phyloP scores from a whole-genome alignment of 23 tunicate species.

The Clavelina lepadiformis region DNA sequence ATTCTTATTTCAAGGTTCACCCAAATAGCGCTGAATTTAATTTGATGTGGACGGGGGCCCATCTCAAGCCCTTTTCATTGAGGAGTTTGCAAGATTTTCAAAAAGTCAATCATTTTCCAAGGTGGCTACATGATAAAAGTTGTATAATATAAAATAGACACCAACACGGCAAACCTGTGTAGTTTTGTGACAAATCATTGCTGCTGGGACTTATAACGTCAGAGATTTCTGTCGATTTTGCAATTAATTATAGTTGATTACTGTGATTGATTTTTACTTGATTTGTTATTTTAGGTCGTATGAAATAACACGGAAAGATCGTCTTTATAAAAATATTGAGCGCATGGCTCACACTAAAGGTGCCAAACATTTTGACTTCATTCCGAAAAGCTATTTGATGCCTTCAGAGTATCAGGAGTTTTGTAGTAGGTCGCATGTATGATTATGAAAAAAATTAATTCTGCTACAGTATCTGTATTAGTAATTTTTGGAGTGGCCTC shows the following conservation, averaged over 20 bases:
- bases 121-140: too few relatives aligned
- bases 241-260: too few relatives aligned
- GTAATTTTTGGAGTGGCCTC: too few relatives aligned
- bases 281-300: conserved; percentile 49
- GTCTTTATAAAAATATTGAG: conserved; percentile 84
- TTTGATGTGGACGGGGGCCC: conserved; percentile 98
- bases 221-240: too few relatives aligned
- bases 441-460: too few relatives aligned
- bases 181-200: neutral
- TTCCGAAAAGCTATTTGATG: conserved; percentile 92
- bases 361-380: conserved; percentile 89
- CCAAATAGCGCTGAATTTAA: conserved; percentile 96
- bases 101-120: conserved; percentile 97
- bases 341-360: conserved; percentile 97
- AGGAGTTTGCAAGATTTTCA: conserved; percentile 92
- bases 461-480: too few relatives aligned
- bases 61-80: conserved; percentile 88
- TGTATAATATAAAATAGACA: too few relatives aligned
- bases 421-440: conserved; percentile 47
- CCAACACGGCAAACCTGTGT: too few relatives aligned
- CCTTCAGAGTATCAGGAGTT: conserved; percentile 97
- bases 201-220: too few relatives aligned
- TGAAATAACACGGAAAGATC: conserved; percentile 91
- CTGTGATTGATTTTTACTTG: neutral
- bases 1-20: conserved; percentile 55